Evolutionary conservation across 2,888 invertebrate genomes (phyloP), one percentile per base, ranked within the genome.

Genomic region (Abscondita cerata): DNA sequence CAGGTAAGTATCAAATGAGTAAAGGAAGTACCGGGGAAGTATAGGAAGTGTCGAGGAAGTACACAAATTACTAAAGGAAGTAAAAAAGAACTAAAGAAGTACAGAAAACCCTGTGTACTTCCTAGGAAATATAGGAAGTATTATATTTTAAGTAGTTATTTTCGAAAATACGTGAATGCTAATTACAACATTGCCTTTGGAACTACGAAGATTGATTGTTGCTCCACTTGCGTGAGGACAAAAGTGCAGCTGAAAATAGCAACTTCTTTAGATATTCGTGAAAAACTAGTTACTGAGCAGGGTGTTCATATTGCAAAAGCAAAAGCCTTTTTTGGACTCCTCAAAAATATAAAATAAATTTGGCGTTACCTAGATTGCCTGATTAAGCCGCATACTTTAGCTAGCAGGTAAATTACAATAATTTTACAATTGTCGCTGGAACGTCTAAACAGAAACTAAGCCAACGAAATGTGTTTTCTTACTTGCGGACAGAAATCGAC

Each of bases 161-260:
- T 59, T 25, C 11, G 54, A 46, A 53, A 53, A 46, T 47, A 47
- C 31, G 48, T 54, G 8, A 54, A 53, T 40, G 20, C 47, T 12
- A 31, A 53, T 41, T 59, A 59, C 38, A 59, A 54, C 38, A 59
- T 46, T 46, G 52, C 53, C 11, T 59, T 59, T 59, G 59, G 47
- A 25, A 52, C 47, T 2, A 12, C n/a, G n/a, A n/a, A n/a, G n/a
- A n/a, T n/a, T n/a, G n/a, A n/a, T n/a, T n/a, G n/a, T n/a, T n/a
- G n/a, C n/a, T n/a, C n/a, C n/a, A n/a, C n/a, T n/a, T 41, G 41
- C 13, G 6, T 41, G 13, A 41, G 12, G 15, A 41, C 15, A 41
- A 41, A 41, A 6, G 25, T 4, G 25, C 25, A 25, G 25, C 6
- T 25, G 25, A 25, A 25, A 25, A 25, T 25, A 25, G 25, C 25